Conservation (phyloP, 1,140 invertebrate genomes). For the Pemphigus obesinymphae region DNA sequence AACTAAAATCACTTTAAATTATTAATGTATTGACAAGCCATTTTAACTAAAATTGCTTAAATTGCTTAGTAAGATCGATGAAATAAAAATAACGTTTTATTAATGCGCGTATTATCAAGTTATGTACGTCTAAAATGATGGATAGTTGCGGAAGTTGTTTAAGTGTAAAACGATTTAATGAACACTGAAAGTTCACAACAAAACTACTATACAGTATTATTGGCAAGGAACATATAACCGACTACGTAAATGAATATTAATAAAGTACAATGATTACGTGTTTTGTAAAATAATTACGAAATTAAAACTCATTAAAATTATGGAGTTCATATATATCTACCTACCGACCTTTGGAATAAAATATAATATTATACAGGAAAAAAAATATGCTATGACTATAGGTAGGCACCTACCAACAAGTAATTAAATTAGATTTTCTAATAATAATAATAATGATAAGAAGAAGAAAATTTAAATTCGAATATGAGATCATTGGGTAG, state of each 20-base stretch:
- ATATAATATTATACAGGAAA: background rate
- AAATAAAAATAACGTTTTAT: background rate
- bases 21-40: too few relatives aligned
- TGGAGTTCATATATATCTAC: background rate
- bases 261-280: background rate
- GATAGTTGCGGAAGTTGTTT: background rate
- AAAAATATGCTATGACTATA: background rate
- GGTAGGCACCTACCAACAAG: too few relatives aligned
- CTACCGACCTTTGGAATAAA: background rate
- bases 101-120: background rate
- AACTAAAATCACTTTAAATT: too few relatives aligned
- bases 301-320: background rate
- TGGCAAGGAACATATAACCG: too few relatives aligned
- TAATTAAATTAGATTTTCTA: background rate
- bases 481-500: slow-evolving; percentile 1
- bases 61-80: background rate
- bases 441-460: slow-evolving; percentile 3
- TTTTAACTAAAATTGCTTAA: background rate
- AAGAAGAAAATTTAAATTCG: too few relatives aligned
- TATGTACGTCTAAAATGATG: background rate
- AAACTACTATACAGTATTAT: background rate
- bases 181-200: background rate
- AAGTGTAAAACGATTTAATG: background rate
- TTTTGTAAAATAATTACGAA: background rate
- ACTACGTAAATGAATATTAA: background rate